Conservation (phyloP, 2,113 vertebrate genomes). For the Lucifuga dentata region DNA sequence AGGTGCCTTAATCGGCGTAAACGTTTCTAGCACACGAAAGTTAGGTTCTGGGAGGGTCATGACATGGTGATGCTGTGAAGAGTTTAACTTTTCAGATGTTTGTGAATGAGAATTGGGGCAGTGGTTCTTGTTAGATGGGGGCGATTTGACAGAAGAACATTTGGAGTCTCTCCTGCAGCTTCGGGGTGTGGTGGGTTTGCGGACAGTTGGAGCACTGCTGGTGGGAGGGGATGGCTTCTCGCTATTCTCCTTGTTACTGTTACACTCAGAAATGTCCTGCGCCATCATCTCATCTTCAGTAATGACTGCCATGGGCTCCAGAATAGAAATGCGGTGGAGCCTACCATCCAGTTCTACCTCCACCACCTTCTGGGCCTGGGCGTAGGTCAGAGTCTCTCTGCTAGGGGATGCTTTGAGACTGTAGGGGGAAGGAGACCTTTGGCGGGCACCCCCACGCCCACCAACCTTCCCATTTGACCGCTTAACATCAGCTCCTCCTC, state of each 20-base stretch:
- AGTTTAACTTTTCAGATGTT: constrained; percentile 66
- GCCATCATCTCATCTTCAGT: constrained; percentile 96
- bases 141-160: constrained; percentile 54
- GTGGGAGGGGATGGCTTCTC: constrained; percentile 88
- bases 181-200: constrained; percentile 84
- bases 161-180: constrained; percentile 90
- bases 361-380: constrained; percentile 95
- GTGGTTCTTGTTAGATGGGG: constrained; percentile 74
- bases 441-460: constrained; percentile 79
- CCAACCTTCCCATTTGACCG: constrained; percentile 71
- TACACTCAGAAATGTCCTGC: constrained; percentile 96
- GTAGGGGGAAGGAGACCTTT: constrained; percentile 91
- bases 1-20: constrained; percentile 82
- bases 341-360: constrained; percentile 97
- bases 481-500: constrained; percentile 74
- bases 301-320: constrained; percentile 94
- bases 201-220: constrained; percentile 84
- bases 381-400: constrained; percentile 92
- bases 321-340: constrained; percentile 95
- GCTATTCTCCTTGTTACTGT: constrained; percentile 98
- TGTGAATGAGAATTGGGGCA: constrained; percentile 56
- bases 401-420: constrained; percentile 91
- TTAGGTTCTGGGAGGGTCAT: constrained; percentile 90
- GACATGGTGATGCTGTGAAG: constrained; percentile 70
- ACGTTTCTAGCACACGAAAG: constrained; percentile 89